phyloP scores from a whole-genome alignment of 2,888 invertebrate genomes.

The Prenolepis imparis region DNA sequence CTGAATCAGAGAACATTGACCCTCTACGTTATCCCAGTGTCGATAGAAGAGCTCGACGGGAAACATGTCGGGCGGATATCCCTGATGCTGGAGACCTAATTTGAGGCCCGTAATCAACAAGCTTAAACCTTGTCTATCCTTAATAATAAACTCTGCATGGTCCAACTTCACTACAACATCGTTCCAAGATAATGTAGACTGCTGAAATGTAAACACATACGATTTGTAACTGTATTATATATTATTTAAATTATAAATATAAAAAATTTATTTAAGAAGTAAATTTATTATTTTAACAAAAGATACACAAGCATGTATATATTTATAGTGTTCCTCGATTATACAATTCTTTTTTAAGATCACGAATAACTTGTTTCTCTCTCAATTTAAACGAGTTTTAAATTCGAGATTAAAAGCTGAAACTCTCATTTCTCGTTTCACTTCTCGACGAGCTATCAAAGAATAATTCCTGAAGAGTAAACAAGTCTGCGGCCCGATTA shows the following conservation, averaged over 20 bases:
- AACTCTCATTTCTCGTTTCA: neutral
- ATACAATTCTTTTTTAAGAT: too few species aligned
- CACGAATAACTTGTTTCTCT: too few species aligned
- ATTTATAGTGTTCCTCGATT: too few species aligned
- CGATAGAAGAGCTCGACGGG: constrained; percentile 96
- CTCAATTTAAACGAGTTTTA: too few species aligned
- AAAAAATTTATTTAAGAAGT: neutral
- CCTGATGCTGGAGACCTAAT: constrained; percentile 92
- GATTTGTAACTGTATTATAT: neutral
- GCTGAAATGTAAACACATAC: constrained; percentile 78
- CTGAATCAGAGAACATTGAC: constrained; percentile 95
- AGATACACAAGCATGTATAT: neutral
- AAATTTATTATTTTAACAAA: neutral
- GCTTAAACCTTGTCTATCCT: constrained; percentile 94
- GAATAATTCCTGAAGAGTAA: neutral
- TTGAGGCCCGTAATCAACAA: constrained; percentile 94
- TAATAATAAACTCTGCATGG: constrained; percentile 95
- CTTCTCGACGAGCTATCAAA: neutral
- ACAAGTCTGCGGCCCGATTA: neutral
- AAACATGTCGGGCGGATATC: constrained; percentile 91
- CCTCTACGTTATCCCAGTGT: constrained; percentile 97
- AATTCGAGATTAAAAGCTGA: too few species aligned
- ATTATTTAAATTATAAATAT: neutral
- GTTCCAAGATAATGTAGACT: constrained; percentile 95
- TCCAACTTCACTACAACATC: constrained; percentile 97